phyloP scores from a whole-genome alignment of 1,140 invertebrate species.

The Adelges cooleyi region DNA sequence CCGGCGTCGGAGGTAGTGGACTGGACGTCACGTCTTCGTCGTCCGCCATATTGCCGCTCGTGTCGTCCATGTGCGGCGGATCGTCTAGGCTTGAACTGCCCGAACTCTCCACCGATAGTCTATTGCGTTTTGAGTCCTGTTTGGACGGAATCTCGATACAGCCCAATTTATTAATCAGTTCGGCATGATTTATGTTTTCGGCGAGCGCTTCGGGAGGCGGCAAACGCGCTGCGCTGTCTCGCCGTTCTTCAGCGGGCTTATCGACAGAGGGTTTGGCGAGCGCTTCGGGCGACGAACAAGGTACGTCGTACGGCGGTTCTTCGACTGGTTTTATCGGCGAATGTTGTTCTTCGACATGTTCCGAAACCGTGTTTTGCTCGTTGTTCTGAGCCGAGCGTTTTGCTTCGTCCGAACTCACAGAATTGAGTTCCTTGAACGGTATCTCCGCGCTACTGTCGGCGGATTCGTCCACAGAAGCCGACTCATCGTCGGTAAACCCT shows the following conservation, averaged over 20 bases:
- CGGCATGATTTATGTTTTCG: constrained; percentile 12
- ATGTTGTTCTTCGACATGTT: background rate
- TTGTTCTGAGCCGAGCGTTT: constrained; percentile 3
- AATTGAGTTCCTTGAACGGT: constrained; percentile 14
- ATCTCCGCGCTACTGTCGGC: constrained; percentile 7
- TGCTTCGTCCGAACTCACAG: constrained; percentile 17
- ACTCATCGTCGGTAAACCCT: constrained; percentile 7
- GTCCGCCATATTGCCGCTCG: constrained; percentile 42
- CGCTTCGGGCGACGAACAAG: too few relatives aligned
- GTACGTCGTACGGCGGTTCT: too few relatives aligned
- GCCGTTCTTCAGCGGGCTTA: too few relatives aligned
- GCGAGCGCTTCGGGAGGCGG: background rate
- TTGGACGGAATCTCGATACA: constrained; percentile 40
- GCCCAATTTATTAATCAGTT: constrained; percentile 30
- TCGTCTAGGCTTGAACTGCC: constrained; percentile 71
- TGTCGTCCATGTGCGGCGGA: constrained; percentile 40
- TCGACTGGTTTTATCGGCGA: background rate
- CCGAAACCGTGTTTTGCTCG: constrained; percentile 3
- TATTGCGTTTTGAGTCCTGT: constrained; percentile 52
- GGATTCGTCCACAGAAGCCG: constrained; percentile 6
- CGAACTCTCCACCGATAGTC: constrained; percentile 56
- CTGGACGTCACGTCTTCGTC: constrained; percentile 36
- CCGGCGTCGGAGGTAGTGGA: constrained; percentile 7
- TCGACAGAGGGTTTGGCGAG: too few relatives aligned
- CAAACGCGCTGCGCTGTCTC: too few relatives aligned